A percentile compares a stretch with the other conserved stretches of the same genome.
phyloP scores from a whole-genome alignment of 64 coral and sea anemone species.

The Stylophora pistillata region DNA sequence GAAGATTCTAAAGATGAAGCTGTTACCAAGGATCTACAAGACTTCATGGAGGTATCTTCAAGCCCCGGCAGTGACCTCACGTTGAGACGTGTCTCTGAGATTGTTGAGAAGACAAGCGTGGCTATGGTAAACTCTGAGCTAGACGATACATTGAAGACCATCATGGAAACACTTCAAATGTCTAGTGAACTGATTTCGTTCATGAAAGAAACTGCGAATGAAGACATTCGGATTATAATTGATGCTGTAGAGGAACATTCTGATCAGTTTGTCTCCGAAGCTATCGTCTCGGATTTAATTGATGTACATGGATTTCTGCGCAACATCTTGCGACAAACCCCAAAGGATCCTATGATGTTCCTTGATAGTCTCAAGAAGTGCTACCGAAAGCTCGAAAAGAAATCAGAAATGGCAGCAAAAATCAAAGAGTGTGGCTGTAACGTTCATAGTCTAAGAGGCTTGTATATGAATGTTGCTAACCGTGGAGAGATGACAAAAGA shows the following conservation, averaged over 20 bases:
- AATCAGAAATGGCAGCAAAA: slow-evolving; percentile 50
- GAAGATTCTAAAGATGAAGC: not conserved
- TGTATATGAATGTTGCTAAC: slow-evolving; percentile 76
- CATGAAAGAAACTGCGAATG: slow-evolving; percentile 39
- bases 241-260: slow-evolving; percentile 83
- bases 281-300: slow-evolving; percentile 74
- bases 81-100: not conserved
- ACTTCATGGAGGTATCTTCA: not conserved
- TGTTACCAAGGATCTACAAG: slow-evolving; percentile 8
- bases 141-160: not conserved
- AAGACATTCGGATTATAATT: slow-evolving; percentile 27
- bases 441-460: slow-evolving; percentile 67
- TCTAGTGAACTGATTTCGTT: slow-evolving; percentile 38
- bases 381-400: slow-evolving; percentile 23
- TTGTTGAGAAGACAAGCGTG: not conserved
- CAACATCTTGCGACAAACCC: slow-evolving; percentile 27
- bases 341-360: slow-evolving; percentile 20
- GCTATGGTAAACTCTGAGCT: not conserved
- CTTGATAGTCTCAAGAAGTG: not conserved
- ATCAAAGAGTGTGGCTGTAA: slow-evolving; percentile 62
- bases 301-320: slow-evolving; percentile 72
- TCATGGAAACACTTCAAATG: slow-evolving; percentile 12
- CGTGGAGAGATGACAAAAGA: slow-evolving; percentile 68
- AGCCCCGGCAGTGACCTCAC: not conserved
- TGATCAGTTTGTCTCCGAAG: slow-evolving; percentile 73